A percentile compares a stretch with the other conserved stretches of the same genome.
Evolutionary conservation across 2,797 vertebrate genomes (phyloP).

Genomic region (Notolabrus celidotus): DNA sequence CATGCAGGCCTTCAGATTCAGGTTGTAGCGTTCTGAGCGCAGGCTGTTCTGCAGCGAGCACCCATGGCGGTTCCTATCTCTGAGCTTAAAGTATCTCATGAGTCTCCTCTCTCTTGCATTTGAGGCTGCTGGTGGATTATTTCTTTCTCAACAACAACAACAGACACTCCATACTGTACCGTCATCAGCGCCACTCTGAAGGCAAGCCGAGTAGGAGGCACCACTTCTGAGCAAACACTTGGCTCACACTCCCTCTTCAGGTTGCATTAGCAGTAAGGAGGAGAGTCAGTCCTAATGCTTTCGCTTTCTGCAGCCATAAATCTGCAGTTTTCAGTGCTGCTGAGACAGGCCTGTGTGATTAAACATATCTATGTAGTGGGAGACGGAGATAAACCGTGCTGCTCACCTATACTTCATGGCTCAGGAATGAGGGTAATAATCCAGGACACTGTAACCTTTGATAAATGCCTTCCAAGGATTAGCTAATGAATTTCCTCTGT

Average conservation of each 20-base stretch:
- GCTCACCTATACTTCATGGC: constrained; percentile 46
- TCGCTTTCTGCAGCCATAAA: constrained; percentile 46
- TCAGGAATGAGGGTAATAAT: constrained; percentile 67
- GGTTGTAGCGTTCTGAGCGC: constrained; percentile 7
- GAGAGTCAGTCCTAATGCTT: constrained; percentile 34
- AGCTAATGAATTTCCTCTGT: constrained; percentile 61
- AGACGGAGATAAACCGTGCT: constrained; percentile 49
- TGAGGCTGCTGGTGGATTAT: constrained; percentile 33
- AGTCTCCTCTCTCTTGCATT: constrained; percentile 28
- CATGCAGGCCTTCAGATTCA: neutral
- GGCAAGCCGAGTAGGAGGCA: constrained; percentile 42
- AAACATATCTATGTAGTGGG: constrained; percentile 53
- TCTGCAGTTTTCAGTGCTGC: constrained; percentile 43
- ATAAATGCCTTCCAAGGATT: constrained; percentile 55
- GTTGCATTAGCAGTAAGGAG: constrained; percentile 28
- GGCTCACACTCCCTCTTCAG: constrained; percentile 45
- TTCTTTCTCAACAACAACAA: constrained; percentile 37
- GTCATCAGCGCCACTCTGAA: constrained; percentile 39
- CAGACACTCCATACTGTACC: constrained; percentile 61
- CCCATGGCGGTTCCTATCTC: constrained; percentile 24
- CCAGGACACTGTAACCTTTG: constrained; percentile 66
- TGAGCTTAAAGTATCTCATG: constrained; percentile 35
- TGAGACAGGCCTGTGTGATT: constrained; percentile 54
- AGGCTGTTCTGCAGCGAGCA: constrained; percentile 10
- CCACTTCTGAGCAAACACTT: constrained; percentile 24